Conservation (phyloP, 2,888 invertebrate species). For the Agapetus fuscipes region DNA sequence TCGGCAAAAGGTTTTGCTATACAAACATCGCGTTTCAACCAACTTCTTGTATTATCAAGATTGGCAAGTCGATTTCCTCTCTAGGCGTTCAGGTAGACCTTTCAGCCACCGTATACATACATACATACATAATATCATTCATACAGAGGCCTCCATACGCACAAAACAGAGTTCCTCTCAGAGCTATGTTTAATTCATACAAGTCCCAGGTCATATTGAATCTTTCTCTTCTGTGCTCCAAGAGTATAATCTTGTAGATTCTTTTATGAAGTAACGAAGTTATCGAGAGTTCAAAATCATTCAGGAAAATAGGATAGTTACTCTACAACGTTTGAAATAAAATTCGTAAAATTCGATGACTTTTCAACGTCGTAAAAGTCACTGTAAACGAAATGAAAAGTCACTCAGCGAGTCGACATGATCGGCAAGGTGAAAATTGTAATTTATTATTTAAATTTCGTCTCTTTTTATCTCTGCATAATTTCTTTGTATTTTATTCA, state of each 20-base stretch:
- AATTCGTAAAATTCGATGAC: too few species aligned
- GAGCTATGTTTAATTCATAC: conserved; percentile 20
- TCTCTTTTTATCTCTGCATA: neutral
- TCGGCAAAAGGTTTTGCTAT: conserved; percentile 9
- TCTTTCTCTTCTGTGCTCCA: too few species aligned
- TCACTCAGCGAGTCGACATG: conserved; percentile 17
- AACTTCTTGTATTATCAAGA: conserved; percentile 15
- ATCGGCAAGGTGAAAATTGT: conserved; percentile 8
- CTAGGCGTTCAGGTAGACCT: conserved; percentile 2
- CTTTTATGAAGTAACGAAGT: too few species aligned
- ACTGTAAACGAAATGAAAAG: conserved; percentile 20
- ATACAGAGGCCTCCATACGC: conserved; percentile 8
- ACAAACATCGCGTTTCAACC: conserved; percentile 1
- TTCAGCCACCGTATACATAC: too few species aligned
- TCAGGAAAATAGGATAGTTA: too few species aligned
- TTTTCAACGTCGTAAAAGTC: too few species aligned
- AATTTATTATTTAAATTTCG: conserved; percentile 2
- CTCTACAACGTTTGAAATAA: too few species aligned
- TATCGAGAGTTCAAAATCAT: too few species aligned
- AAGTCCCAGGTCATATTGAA: conserved; percentile 18
- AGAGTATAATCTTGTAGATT: too few species aligned
- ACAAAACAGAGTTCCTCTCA: conserved; percentile 5
- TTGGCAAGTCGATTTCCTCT: conserved; percentile 20
- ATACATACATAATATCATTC: too few species aligned
- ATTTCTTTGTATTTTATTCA: neutral